These are phyloP conservation scores for Notodonta ziczac DNA, from an alignment of 2,888 invertebrate species.

Conservation along the genomic window DNA sequence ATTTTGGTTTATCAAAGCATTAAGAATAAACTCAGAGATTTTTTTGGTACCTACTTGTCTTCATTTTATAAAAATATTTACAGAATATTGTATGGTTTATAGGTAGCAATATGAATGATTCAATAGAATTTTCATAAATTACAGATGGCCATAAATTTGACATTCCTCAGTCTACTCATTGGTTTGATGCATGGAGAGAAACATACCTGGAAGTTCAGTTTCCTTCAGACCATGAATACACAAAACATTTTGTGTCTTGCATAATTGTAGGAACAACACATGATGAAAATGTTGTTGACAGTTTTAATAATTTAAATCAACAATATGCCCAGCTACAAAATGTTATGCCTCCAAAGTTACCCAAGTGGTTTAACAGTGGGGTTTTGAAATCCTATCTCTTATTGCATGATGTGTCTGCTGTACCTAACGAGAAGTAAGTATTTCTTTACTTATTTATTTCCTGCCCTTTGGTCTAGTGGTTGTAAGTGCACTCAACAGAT, in stretches of 20 bases:
- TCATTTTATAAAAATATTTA: no score
- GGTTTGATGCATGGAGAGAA: slow-evolving; percentile 98
- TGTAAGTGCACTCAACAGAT: no score
- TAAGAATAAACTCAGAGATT: no score
- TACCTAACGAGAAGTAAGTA: slow-evolving; percentile 90
- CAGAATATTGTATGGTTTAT: not conserved
- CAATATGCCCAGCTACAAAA: slow-evolving; percentile 92
- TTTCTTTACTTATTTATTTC: not conserved
- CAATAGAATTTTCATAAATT: not conserved
- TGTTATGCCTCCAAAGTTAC: slow-evolving; percentile 90
- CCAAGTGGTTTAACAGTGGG: slow-evolving; percentile 92
- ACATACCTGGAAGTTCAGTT: slow-evolving; percentile 94
- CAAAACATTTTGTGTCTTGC: slow-evolving; percentile 94
- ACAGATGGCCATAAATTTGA: slow-evolving; percentile 85
- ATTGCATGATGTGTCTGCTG: slow-evolving; percentile 91
- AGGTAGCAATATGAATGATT: not conserved
- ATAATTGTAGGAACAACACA: slow-evolving; percentile 89
- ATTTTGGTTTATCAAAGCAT: not conserved
- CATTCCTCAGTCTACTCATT: slow-evolving; percentile 92
- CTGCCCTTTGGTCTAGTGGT: no score
- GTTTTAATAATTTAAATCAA: slow-evolving; percentile 91
- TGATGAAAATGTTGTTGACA: slow-evolving; percentile 92
- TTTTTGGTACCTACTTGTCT: no score
- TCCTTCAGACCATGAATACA: slow-evolving; percentile 98
- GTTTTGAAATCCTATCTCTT: slow-evolving; percentile 95